Percentiles rank a stretch among this genome's conserved stretches.
Conservation (phyloP, 1,140 invertebrate species). For the Leptestheria dahalacensis region DNA sequence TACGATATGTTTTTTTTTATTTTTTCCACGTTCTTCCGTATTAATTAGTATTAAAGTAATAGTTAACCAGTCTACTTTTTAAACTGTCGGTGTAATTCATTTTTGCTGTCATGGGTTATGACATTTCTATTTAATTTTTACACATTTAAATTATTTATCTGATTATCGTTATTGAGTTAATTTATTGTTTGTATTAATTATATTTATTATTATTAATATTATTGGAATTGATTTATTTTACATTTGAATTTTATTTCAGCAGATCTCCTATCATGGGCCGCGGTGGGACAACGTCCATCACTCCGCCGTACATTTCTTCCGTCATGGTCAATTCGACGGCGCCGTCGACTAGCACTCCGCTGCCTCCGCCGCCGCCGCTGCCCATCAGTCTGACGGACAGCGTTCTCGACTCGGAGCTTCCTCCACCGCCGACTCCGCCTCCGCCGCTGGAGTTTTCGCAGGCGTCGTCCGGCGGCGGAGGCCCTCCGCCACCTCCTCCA, state of each 20-base stretch:
- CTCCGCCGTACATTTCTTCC: constrained; percentile 26
- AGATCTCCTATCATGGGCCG: constrained; percentile 15
- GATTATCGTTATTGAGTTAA: constrained; percentile 10
- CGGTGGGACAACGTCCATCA: constrained; percentile 23
- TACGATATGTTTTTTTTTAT: no score
- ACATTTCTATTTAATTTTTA: no score
- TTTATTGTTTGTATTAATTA: no score
- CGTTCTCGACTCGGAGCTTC: constrained; percentile 19
- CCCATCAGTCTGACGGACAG: constrained; percentile 6
- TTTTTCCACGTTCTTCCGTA: no score
- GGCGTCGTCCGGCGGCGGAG: neutral
- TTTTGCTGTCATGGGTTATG: no score
- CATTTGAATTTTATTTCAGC: no score
- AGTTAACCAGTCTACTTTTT: no score
- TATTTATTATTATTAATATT: no score
- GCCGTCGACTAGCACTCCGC: constrained; percentile 17
- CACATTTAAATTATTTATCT: neutral
- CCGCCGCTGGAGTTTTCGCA: constrained; percentile 10
- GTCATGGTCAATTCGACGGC: constrained; percentile 31
- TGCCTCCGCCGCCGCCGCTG: constrained; percentile 26
- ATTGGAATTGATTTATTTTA: no score
- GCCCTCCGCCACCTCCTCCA: constrained; percentile 22
- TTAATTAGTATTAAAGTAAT: no score
- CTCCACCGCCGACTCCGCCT: constrained; percentile 22
- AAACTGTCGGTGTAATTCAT: no score